phyloP scores from a whole-genome alignment of 2,797 vertebrate genomes.

The Pachyuromys duprasi region DNA sequence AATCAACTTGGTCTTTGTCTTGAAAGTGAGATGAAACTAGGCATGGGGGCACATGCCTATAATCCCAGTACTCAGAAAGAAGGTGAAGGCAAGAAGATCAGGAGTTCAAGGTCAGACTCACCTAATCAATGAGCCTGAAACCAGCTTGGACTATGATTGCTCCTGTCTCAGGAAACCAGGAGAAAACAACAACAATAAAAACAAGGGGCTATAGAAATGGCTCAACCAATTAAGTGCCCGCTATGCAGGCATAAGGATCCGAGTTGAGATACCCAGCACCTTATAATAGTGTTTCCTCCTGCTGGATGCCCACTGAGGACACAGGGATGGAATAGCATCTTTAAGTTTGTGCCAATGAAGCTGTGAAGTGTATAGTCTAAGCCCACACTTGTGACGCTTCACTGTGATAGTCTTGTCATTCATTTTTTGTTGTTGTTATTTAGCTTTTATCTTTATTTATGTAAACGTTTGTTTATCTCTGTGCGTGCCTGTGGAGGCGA shows the following conservation, averaged over 20 bases:
- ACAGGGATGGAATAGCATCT: rapidly evolving
- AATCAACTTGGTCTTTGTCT: background rate
- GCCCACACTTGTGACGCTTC: background rate
- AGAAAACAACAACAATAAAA: background rate
- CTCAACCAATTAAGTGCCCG: too few species aligned
- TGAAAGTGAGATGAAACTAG: background rate
- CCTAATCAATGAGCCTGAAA: background rate
- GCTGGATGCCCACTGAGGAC: background rate
- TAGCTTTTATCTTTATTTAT: background rate
- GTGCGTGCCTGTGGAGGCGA: background rate
- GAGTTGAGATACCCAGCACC: background rate
- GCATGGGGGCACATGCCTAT: background rate
- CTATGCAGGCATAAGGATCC: background rate
- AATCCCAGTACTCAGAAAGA: background rate
- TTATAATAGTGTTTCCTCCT: background rate
- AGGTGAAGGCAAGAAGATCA: background rate
- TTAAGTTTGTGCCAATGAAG: background rate
- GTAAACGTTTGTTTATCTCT: too few species aligned
- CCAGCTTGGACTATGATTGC: background rate
- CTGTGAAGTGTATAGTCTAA: background rate
- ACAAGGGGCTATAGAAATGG: background rate
- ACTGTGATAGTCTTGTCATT: background rate
- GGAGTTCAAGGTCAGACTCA: background rate
- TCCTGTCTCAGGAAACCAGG: background rate
- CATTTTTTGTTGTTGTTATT: background rate